These are phyloP conservation scores for Acipenser ruthenus DNA, from an alignment of 2,797 vertebrate genomes.

Conservation along the genomic window DNA sequence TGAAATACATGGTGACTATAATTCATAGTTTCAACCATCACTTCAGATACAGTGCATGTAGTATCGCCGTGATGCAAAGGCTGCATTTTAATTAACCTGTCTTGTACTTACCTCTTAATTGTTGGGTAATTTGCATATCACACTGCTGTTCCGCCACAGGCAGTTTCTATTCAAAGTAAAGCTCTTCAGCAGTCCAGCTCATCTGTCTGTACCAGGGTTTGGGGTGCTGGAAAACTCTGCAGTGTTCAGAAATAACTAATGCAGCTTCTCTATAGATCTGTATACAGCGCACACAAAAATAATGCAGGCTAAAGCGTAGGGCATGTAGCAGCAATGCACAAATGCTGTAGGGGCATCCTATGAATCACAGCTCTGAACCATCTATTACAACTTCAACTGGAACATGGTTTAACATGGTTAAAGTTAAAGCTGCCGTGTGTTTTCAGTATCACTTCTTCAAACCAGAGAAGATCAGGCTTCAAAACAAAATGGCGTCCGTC, in stretches of 20 bases:
- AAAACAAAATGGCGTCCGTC: too few species aligned
- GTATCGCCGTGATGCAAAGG: conserved; percentile 63
- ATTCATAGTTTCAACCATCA: conserved; percentile 28
- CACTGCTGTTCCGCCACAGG: conserved; percentile 26
- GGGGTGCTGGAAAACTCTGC: conserved; percentile 9
- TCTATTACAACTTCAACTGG: too few species aligned
- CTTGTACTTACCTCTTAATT: conserved; percentile 53
- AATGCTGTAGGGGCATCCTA: too few species aligned
- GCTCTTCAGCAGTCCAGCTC: not conserved
- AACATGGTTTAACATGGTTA: too few species aligned
- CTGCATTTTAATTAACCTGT: conserved; percentile 61
- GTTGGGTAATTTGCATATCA: conserved; percentile 46
- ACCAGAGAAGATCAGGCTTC: too few species aligned
- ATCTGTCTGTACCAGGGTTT: not conserved
- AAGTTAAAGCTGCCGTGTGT: too few species aligned
- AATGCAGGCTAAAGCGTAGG: too few species aligned
- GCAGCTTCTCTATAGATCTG: too few species aligned
- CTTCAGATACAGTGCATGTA: conserved; percentile 35
- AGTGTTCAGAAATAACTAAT: not conserved
- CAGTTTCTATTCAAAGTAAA: not conserved
- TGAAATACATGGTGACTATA: conserved; percentile 29
- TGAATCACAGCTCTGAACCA: too few species aligned
- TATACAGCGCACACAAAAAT: too few species aligned
- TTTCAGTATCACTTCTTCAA: too few species aligned
- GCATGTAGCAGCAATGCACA: too few species aligned